These are phyloP conservation scores for Harpalus rubripes DNA, from an alignment of 2,888 invertebrate genomes.

Conservation along the genomic window DNA sequence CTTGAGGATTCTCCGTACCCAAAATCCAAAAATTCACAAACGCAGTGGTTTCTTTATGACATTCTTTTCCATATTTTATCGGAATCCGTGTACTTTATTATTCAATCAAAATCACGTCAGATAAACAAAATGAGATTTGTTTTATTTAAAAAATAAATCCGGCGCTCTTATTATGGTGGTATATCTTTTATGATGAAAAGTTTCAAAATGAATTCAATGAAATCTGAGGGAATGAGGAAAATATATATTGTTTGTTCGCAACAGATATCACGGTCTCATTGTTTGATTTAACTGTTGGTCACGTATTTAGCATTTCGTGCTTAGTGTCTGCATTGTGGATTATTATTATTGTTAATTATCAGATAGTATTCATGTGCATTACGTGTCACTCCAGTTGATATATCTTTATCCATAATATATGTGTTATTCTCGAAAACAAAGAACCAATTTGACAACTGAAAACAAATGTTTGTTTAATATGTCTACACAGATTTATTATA, in stretches of 20 bases:
- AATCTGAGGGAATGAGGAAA: background rate
- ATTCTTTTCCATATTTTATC: too few species aligned
- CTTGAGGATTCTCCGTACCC: too few species aligned
- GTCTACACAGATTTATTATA: conserved; percentile 21
- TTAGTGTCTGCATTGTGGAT: conserved; percentile 3
- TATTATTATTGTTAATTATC: conserved; percentile 30
- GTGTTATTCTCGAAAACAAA: conserved; percentile 6
- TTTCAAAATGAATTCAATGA: background rate
- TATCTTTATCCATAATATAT: background rate
- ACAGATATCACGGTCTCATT: conserved; percentile 34
- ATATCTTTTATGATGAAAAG: background rate
- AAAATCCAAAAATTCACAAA: too few species aligned
- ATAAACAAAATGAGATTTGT: too few species aligned
- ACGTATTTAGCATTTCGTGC: conserved; percentile 52
- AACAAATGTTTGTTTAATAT: conserved; percentile 26
- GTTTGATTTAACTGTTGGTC: conserved; percentile 53
- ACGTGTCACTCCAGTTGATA: background rate
- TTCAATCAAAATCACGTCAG: too few species aligned
- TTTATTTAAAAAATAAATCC: too few species aligned
- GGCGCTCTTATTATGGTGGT: too few species aligned
- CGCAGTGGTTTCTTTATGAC: too few species aligned
- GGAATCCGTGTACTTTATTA: too few species aligned
- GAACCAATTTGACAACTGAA: conserved; percentile 11
- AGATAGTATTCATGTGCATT: background rate
- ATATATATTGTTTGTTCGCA: conserved; percentile 30